Evolutionary conservation across 2,113 vertebrate species (phyloP).

Genomic region (Rhinolophus ferrumequinum): DNA sequence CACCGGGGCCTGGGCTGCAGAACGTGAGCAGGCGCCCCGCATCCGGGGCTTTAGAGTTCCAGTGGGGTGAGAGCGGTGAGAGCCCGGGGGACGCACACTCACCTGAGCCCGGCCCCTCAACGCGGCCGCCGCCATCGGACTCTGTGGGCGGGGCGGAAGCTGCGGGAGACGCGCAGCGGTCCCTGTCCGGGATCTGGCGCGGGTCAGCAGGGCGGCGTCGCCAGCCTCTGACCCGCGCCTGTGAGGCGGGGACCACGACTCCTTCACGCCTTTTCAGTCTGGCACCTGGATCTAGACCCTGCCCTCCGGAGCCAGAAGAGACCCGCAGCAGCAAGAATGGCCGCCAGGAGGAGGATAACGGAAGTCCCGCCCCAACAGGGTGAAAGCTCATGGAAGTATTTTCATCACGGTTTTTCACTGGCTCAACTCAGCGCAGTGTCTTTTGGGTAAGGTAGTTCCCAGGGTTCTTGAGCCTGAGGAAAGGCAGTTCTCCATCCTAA

Average conservation of each 20-base stretch:
- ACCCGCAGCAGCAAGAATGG: fast-evolving
- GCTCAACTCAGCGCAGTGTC: background rate
- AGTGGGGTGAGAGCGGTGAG: background rate
- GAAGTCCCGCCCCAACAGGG: background rate
- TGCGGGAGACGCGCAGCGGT: background rate
- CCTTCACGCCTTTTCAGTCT: background rate
- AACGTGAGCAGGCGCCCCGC: background rate
- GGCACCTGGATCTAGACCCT: fast-evolving
- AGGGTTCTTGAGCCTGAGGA: background rate
- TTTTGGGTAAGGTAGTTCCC: background rate
- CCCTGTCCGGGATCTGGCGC: background rate
- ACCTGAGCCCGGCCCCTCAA: background rate
- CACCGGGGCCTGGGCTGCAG: background rate
- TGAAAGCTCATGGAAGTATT: background rate
- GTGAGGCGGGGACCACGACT: too few species aligned
- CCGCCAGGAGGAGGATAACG: fast-evolving
- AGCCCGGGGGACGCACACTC: background rate
- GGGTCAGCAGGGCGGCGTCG: too few species aligned
- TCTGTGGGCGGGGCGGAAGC: background rate
- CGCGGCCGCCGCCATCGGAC: background rate
- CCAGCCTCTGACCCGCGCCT: background rate
- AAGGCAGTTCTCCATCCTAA: background rate
- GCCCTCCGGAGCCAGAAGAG: too few species aligned
- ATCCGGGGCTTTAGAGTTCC: too few species aligned
- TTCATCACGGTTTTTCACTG: too few species aligned